These are phyloP conservation scores for Monopterus albus DNA, from an alignment of 2,113 vertebrate genomes.

Conservation along the genomic window DNA sequence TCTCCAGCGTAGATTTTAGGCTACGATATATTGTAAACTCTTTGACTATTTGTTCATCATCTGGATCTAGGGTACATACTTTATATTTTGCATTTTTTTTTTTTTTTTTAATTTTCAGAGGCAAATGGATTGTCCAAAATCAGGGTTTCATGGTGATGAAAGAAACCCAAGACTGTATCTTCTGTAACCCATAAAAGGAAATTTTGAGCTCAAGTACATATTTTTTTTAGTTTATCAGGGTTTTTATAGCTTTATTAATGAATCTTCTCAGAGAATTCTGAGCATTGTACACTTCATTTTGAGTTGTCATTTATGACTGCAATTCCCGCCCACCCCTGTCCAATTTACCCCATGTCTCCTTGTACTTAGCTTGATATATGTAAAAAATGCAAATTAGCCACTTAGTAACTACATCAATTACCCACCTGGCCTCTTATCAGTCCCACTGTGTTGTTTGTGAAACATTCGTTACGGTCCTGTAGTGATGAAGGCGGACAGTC, in stretches of 20 bases:
- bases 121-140: too few species aligned
- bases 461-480: slow-evolving; percentile 91
- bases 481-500: slow-evolving; percentile 89
- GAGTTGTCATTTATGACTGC: slow-evolving; percentile 85
- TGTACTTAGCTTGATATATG: slow-evolving; percentile 81
- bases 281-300: slow-evolving; percentile 44
- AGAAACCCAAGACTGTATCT: too few species aligned
- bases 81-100: too few species aligned
- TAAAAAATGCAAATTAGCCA: slow-evolving; percentile 97
- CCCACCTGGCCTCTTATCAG: slow-evolving; percentile 96
- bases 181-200: too few species aligned
- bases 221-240: background rate
- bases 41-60: too few species aligned
- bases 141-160: too few species aligned
- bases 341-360: slow-evolving; percentile 80
- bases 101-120: too few species aligned
- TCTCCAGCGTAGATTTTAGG: too few species aligned
- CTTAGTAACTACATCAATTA: slow-evolving; percentile 99
- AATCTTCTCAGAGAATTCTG: slow-evolving; percentile 84
- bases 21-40: too few species aligned
- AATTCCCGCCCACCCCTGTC: slow-evolving; percentile 41
- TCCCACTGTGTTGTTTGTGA: slow-evolving; percentile 92
- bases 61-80: too few species aligned
- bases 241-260: slow-evolving; percentile 85
- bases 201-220: too few species aligned